Conservation (phyloP, 2,888 invertebrate species). For the Xestia sexstrigata region DNA sequence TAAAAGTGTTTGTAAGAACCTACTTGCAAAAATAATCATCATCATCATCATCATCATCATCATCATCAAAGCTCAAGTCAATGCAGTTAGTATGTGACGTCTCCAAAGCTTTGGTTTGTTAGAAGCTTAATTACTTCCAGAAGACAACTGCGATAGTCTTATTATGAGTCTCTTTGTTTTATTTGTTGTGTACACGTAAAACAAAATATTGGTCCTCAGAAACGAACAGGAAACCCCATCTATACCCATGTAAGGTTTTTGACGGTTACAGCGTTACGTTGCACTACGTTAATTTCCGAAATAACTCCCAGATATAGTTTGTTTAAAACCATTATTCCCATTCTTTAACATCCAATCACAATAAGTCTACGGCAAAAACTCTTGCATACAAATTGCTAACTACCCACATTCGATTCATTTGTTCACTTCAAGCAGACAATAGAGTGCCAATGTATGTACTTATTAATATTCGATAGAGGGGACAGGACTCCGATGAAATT, state of each 20-base stretch:
- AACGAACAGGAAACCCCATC: not conserved
- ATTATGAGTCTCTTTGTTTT: not conserved
- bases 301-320: not conserved
- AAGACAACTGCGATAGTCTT: not conserved
- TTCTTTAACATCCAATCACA: constrained; percentile 15
- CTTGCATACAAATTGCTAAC: constrained; percentile 39
- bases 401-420: constrained; percentile 44
- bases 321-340: constrained; percentile 2
- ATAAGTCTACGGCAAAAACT: constrained; percentile 26
- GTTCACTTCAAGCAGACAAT: constrained; percentile 49
- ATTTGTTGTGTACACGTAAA: not conserved
- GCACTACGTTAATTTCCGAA: not conserved
- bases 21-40: too few relatives aligned
- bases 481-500: constrained; percentile 73
- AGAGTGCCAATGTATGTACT: constrained; percentile 33
- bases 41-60: too few relatives aligned
- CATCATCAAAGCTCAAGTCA: too few relatives aligned
- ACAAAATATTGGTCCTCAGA: not conserved
- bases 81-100: not conserved
- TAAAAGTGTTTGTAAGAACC: too few relatives aligned
- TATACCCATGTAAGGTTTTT: not conserved
- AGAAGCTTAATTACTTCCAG: not conserved
- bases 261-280: too few relatives aligned
- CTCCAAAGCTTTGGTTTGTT: not conserved
- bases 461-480: constrained; percentile 67